Conservation (phyloP, 1,140 invertebrate genomes). For the Anastrepha ludens region DNA sequence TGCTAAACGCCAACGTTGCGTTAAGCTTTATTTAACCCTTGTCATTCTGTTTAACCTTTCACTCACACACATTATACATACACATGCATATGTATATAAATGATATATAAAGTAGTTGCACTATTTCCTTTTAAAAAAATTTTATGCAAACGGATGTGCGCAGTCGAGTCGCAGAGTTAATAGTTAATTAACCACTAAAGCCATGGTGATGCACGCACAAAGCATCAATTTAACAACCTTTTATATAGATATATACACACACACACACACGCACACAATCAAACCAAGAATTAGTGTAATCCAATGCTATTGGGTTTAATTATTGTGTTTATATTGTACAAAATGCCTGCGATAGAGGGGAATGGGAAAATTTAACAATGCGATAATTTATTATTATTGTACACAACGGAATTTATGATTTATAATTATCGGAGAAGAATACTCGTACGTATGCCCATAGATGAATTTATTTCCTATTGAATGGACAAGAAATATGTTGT, state of each 20-base stretch:
- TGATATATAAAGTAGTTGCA: no score
- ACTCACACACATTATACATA: neutral
- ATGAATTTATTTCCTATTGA: no score
- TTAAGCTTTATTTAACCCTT: no score
- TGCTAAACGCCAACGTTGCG: no score
- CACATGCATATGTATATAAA: neutral
- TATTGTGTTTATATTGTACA: neutral
- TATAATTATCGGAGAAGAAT: neutral
- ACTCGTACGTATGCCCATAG: no score
- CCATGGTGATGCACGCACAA: neutral
- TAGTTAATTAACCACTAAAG: constrained; percentile 5
- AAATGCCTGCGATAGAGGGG: neutral
- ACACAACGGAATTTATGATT: neutral
- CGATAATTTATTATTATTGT: neutral
- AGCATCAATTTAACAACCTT: neutral
- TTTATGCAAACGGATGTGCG: neutral
- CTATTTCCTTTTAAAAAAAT: neutral
- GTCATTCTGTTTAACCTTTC: no score
- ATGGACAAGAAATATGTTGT: no score
- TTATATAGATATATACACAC: neutral
- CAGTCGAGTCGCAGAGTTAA: neutral
- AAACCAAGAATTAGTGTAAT: constrained; percentile 16
- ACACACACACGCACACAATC: neutral
- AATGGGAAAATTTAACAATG: constrained; percentile 1
- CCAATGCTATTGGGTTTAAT: neutral